phyloP scores from a whole-genome alignment of 2,888 invertebrate species.

The Cistogaster globosa region DNA sequence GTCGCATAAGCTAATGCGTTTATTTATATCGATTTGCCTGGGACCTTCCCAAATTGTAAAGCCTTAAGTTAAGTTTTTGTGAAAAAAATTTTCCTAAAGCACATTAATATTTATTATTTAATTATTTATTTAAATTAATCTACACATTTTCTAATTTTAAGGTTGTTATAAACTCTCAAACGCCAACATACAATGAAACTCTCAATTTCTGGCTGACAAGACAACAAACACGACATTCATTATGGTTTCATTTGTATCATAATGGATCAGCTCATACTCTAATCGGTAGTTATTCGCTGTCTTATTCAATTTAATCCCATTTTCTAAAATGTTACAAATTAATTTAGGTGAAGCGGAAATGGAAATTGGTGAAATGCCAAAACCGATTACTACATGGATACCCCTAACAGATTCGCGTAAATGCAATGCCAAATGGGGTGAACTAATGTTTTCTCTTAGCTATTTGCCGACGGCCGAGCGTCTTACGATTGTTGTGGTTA shows the following conservation, averaged over 20 bases:
- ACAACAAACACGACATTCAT: constrained; percentile 85
- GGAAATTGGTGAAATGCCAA: constrained; percentile 86
- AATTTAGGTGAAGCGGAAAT: constrained; percentile 87
- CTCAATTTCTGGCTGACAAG: constrained; percentile 87
- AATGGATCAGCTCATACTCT: constrained; percentile 87
- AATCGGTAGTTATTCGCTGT: constrained; percentile 77
- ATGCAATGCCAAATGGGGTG: constrained; percentile 88
- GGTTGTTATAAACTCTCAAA: constrained; percentile 87
- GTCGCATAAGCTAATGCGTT: too few species aligned
- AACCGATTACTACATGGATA: constrained; percentile 91
- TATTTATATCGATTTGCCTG: too few species aligned
- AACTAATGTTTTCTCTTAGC: constrained; percentile 91
- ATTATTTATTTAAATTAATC: too few species aligned
- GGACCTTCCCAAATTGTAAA: too few species aligned
- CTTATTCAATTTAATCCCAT: not conserved
- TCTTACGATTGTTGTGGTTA: constrained; percentile 87
- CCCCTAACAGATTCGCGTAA: constrained; percentile 89
- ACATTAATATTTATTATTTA: too few species aligned
- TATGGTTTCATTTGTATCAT: constrained; percentile 88
- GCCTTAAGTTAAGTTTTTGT: too few species aligned
- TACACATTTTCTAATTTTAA: constrained; percentile 56
- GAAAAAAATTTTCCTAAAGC: too few species aligned
- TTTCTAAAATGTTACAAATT: not conserved
- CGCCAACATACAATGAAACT: constrained; percentile 90
- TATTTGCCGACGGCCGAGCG: constrained; percentile 92